Percentiles rank a stretch among this genome's conserved stretches.
Evolutionary conservation across 2,113 vertebrate species (phyloP).

Genomic region (Oreochromis aureus): DNA sequence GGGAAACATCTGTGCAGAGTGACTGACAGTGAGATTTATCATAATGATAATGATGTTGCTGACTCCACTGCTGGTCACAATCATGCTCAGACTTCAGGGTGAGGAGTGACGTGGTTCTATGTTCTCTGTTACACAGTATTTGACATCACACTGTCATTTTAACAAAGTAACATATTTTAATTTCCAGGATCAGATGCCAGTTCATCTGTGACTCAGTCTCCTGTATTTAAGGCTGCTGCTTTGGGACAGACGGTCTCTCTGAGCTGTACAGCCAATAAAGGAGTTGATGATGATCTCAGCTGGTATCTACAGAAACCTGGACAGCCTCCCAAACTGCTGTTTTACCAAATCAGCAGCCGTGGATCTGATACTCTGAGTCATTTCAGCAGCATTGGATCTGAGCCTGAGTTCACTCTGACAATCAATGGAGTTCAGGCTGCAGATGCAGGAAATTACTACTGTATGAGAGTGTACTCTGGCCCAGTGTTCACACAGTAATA

Average conservation of each 20-base stretch:
- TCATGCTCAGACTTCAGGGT: background rate
- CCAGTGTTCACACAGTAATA: slow-evolving; percentile 17
- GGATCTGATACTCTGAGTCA: background rate
- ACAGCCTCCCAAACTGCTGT: slow-evolving; percentile 38
- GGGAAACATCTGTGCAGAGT: too few species aligned
- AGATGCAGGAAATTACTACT: slow-evolving; percentile 53
- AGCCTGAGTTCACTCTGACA: slow-evolving; percentile 46
- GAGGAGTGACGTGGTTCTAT: background rate
- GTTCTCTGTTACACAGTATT: background rate
- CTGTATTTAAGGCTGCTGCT: background rate
- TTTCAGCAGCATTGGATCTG: slow-evolving; percentile 50
- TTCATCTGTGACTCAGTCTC: background rate
- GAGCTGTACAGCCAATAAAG: background rate
- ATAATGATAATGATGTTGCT: background rate
- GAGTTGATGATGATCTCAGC: background rate
- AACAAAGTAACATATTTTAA: background rate
- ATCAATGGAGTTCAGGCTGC: slow-evolving; percentile 35
- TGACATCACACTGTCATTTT: background rate
- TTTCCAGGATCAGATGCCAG: background rate
- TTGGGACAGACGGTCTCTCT: background rate
- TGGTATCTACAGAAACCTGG: slow-evolving; percentile 62
- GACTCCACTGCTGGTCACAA: background rate
- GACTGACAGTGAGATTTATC: background rate
- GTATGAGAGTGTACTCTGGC: fast-evolving
- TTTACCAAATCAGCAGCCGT: background rate